A percentile compares a stretch with the other conserved stretches of the same genome.
Evolutionary conservation across 1,140 invertebrate species (phyloP).

Genomic region (Drosophila setifemur): DNA sequence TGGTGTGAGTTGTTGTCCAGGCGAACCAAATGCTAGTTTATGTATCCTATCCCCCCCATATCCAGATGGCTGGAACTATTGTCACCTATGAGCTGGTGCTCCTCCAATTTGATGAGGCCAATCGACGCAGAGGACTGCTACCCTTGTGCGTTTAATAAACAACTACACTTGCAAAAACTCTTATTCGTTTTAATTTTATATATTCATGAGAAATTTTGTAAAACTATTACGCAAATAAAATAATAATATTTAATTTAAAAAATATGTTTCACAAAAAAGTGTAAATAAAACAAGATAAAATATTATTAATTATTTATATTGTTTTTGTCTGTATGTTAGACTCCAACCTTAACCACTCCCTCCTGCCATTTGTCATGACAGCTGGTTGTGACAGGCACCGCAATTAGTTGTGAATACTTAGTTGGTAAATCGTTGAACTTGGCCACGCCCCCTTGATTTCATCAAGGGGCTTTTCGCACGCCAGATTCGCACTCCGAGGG

Average conservation of each 20-base stretch:
- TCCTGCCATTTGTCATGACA: conserved; percentile 57
- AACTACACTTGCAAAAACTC: conserved; percentile 4
- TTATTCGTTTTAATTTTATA: too few species aligned
- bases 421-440: conserved; percentile 46
- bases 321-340: too few species aligned
- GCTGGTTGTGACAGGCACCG: conserved; percentile 52
- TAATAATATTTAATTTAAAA: too few species aligned
- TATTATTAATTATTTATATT: too few species aligned
- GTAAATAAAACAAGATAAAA: too few species aligned
- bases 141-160: conserved; percentile 57
- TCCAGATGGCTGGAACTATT: conserved; percentile 85
- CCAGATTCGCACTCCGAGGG: background rate
- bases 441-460: conserved; percentile 35
- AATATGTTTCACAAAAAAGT: too few species aligned
- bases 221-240: too few species aligned
- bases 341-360: too few species aligned
- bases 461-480: background rate
- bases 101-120: conserved; percentile 84
- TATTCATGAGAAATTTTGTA: too few species aligned
- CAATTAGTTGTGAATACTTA: conserved; percentile 64
- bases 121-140: conserved; percentile 64
- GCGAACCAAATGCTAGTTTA: conserved; percentile 37
- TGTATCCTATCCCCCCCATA: background rate
- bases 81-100: conserved; percentile 88
- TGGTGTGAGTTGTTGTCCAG: conserved; percentile 83